Conservation (phyloP, 2,113 vertebrate species). For the Oostethus manadensis region DNA sequence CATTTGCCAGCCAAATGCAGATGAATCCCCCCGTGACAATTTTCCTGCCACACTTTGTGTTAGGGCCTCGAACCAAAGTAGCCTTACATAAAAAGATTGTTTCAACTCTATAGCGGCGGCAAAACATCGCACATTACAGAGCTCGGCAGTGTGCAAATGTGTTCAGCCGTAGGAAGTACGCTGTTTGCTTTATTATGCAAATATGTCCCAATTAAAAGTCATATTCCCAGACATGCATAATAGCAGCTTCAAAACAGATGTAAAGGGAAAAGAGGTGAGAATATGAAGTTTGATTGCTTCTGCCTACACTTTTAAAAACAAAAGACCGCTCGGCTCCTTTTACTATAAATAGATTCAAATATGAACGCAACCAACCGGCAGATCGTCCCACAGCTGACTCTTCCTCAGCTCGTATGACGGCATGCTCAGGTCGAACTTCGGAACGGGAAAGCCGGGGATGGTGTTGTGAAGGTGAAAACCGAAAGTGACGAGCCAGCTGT, state of each 20-base stretch:
- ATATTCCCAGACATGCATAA: slow-evolving; percentile 26
- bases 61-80: slow-evolving; percentile 16
- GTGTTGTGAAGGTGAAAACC: slow-evolving; percentile 98
- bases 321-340: too few species aligned
- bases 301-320: neutral
- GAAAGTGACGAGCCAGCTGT: slow-evolving; percentile 98
- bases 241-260: slow-evolving; percentile 26
- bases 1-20: slow-evolving; percentile 35
- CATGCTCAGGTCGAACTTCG: slow-evolving; percentile 88
- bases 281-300: neutral
- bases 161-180: slow-evolving; percentile 13
- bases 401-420: slow-evolving; percentile 91
- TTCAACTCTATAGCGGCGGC: slow-evolving; percentile 19
- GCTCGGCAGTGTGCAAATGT: slow-evolving; percentile 13
- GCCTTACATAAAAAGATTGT: slow-evolving; percentile 24
- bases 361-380: slow-evolving; percentile 78
- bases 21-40: slow-evolving; percentile 46
- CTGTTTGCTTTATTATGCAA: slow-evolving; percentile 42
- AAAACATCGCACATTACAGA: slow-evolving; percentile 22
- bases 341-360: neutral
- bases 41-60: slow-evolving; percentile 39
- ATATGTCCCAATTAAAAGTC: slow-evolving; percentile 52
- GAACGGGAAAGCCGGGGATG: slow-evolving; percentile 92
- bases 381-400: slow-evolving; percentile 94
- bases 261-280: slow-evolving; percentile 14